These are phyloP conservation scores for Automeris io DNA, from an alignment of 2,888 invertebrate species.

Conservation along the genomic window DNA sequence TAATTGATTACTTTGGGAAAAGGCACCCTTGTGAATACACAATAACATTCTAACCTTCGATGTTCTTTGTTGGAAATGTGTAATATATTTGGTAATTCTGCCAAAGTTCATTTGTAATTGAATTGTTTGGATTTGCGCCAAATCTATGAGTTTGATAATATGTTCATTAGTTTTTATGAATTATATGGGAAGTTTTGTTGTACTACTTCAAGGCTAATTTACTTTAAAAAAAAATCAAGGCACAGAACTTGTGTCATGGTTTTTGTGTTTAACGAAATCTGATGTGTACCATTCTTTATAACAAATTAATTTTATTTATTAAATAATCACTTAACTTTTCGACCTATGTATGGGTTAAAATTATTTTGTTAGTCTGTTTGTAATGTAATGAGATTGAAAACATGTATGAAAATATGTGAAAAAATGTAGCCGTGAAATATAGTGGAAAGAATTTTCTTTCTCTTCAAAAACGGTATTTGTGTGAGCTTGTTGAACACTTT, in stretches of 20 bases:
- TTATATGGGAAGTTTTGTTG: background rate
- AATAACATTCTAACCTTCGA: no score
- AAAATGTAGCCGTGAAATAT: no score
- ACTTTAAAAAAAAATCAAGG: background rate
- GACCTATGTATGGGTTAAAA: no score
- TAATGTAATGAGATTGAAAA: no score
- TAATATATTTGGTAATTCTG: constrained; percentile 19
- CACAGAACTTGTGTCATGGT: background rate
- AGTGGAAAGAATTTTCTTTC: background rate
- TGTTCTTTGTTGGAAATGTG: constrained; percentile 15
- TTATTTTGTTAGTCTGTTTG: no score
- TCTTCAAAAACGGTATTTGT: background rate
- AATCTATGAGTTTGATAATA: constrained; percentile 6
- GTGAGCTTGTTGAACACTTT: background rate
- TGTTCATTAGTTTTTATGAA: background rate
- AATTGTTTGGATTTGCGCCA: constrained; percentile 53
- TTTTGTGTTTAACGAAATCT: background rate
- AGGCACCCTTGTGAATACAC: no score
- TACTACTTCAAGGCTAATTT: background rate
- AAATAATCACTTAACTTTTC: background rate
- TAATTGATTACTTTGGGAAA: no score
- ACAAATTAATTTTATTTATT: background rate
- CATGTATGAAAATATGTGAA: no score
- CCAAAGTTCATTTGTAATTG: constrained; percentile 41
- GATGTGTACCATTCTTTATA: background rate